Evolutionary conservation across 1,140 invertebrate species (phyloP), one percentile per base, ranked within the genome.

Genomic region (Trichonephila clavipes): DNA sequence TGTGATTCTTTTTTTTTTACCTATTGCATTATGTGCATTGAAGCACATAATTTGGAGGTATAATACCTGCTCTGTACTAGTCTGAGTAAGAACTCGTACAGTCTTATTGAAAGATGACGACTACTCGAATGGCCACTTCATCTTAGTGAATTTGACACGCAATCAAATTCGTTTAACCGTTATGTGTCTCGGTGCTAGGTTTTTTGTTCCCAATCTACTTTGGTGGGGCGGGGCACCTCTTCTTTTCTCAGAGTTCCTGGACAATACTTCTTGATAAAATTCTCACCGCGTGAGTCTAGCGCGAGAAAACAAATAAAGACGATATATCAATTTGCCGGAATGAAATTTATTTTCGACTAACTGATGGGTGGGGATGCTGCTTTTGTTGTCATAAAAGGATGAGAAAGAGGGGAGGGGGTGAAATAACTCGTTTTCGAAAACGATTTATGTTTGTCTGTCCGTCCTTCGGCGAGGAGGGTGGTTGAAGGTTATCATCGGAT

Each of bases 241-340:
- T 28, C 88, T 58, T 90, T 61, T 59, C 66, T 81, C 81, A 51
- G 21, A 81, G 58, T 58, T 81, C 64, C 82, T 61, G 88, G 64
- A 90, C 88, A 90, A 90, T 90, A 90, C 69, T 58, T 90, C 44
- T 81, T 90, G 88, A 81, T 90, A 58, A 81, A 77, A 77, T 66
- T 69, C 40, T 61, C 64, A 24, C 87, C 66, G 59, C 85, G 21
- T 88, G 62, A 77, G 62, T 77, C 44, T 19, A 69, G 40, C 51
- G 44, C 64, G 51, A 87, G 66, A 89, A 89, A 72, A 61, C 34
- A 90, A 90, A 90, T 77, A 40, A 90, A 77, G 40, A 90, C 44
- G 58, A 89, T 58, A 89, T 69, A 77, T 90, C 88, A 81, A 69
- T 81, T 77, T 59, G 59, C 40, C 28, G 44, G 51, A 77, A 90